These are phyloP conservation scores for Drosophila anomalata DNA, from an alignment of 2,888 invertebrate species.

Conservation along the genomic window DNA sequence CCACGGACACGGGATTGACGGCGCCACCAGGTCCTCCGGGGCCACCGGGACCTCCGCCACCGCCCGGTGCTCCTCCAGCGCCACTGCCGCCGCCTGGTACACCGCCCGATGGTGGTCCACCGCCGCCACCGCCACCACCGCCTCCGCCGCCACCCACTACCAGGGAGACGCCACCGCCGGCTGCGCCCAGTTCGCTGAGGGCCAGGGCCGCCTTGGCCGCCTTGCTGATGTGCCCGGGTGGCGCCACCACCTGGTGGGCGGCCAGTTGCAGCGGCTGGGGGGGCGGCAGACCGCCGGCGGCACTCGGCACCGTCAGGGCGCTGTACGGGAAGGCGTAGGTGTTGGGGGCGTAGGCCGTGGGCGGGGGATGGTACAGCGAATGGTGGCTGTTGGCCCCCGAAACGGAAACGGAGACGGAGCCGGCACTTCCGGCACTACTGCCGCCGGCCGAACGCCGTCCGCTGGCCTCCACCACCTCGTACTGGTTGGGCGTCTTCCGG, in stretches of 20 bases:
- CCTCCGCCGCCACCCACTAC: slow-evolving; percentile 41
- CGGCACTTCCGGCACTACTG: slow-evolving; percentile 16
- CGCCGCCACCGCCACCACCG: slow-evolving; percentile 31
- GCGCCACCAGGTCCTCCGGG: slow-evolving; percentile 21
- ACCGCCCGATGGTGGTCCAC: not conserved
- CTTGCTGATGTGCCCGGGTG: slow-evolving; percentile 61
- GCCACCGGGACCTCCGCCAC: slow-evolving; percentile 15
- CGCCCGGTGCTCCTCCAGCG: slow-evolving; percentile 26
- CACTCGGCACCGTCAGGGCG: slow-evolving; percentile 86
- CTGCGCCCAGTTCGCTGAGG: slow-evolving; percentile 47
- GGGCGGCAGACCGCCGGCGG: slow-evolving; percentile 74
- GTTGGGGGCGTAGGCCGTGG: slow-evolving; percentile 82
- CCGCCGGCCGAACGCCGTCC: slow-evolving; percentile 67
- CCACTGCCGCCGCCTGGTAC: slow-evolving; percentile 6
- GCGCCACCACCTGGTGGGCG: slow-evolving; percentile 61
- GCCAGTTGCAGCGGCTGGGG: slow-evolving; percentile 63
- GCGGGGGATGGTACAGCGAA: slow-evolving; percentile 59
- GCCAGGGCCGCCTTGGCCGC: slow-evolving; percentile 53
- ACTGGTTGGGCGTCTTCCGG: slow-evolving; percentile 80
- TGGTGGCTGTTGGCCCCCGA: slow-evolving; percentile 58
- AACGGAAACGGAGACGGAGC: slow-evolving; percentile 26
- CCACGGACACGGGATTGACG: slow-evolving; percentile 36
- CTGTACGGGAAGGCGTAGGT: slow-evolving; percentile 89
- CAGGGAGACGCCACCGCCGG: slow-evolving; percentile 29
- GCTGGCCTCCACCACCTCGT: slow-evolving; percentile 71